Percentiles rank a stretch among this genome's conserved stretches.
These are phyloP conservation scores for Huso huso DNA, from an alignment of 2,797 vertebrate species.

Conservation along the genomic window DNA sequence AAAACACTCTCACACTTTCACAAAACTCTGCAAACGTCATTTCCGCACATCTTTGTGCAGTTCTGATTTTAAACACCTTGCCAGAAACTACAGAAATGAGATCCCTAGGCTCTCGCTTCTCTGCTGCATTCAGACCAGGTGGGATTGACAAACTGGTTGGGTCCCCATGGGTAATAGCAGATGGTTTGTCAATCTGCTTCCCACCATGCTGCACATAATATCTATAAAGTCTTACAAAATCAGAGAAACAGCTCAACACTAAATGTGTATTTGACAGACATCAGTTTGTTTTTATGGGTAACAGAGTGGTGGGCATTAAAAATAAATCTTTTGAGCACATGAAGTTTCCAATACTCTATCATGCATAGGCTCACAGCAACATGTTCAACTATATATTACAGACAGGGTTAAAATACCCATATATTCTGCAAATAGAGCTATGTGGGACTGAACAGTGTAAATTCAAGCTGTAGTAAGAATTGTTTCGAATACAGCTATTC, in stretches of 20 bases:
- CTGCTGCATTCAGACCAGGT: slow-evolving; percentile 10
- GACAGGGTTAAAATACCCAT: too few species aligned
- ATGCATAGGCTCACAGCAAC: background rate
- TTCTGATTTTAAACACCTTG: background rate
- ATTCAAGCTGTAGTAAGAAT: too few species aligned
- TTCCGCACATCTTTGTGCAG: background rate
- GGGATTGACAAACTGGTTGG: slow-evolving; percentile 7
- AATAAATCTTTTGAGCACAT: background rate
- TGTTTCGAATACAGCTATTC: too few species aligned
- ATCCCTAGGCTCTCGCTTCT: slow-evolving; percentile 1
- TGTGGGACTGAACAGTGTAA: too few species aligned
- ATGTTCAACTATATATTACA: background rate
- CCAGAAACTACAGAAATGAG: background rate
- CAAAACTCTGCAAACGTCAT: background rate
- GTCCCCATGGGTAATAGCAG: slow-evolving; percentile 6
- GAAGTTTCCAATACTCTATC: background rate
- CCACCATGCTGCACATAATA: background rate
- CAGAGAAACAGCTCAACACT: slow-evolving; percentile 11
- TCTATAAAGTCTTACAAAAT: slow-evolving; percentile 7
- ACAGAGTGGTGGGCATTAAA: background rate
- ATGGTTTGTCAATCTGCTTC: slow-evolving; percentile 15
- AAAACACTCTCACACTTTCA: background rate
- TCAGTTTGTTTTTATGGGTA: background rate
- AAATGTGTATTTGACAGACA: background rate
- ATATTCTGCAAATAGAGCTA: too few species aligned